phyloP scores from a whole-genome alignment of 2,888 invertebrate species.

The Agriopis leucophaearia region DNA sequence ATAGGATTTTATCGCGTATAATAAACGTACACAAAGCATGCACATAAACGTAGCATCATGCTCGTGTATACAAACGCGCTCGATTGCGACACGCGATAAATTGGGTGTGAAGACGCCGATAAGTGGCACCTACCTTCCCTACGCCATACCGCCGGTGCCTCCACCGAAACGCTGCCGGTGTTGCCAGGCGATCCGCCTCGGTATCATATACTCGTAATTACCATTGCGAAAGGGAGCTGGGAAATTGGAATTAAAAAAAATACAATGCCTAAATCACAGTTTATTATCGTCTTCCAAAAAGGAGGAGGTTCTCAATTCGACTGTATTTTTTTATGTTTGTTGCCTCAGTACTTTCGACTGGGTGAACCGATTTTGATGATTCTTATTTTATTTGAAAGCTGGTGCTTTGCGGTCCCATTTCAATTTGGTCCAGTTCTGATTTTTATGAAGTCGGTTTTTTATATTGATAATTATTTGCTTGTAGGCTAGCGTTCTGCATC shows the following conservation, averaged over 20 bases:
- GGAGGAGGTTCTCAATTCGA: too few species aligned
- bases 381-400: too few species aligned
- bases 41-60: slow-evolving; percentile 59
- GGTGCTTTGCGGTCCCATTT: too few species aligned
- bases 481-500: too few species aligned
- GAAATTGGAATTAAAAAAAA: neutral
- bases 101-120: slow-evolving; percentile 82
- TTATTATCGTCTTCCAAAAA: too few species aligned
- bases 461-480: too few species aligned
- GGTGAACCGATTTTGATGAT: too few species aligned
- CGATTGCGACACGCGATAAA: slow-evolving; percentile 80
- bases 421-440: too few species aligned
- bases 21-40: slow-evolving; percentile 47
- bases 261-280: neutral
- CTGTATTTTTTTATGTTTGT: too few species aligned
- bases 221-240: neutral
- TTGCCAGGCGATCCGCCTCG: neutral
- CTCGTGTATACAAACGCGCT: slow-evolving; percentile 65
- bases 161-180: slow-evolving; percentile 16
- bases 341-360: too few species aligned
- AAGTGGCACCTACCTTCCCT: slow-evolving; percentile 71
- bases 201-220: slow-evolving; percentile 1
- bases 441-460: too few species aligned
- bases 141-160: slow-evolving; percentile 43
- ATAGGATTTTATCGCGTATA: slow-evolving; percentile 51